Base-by-base conservation (phyloP, 2,797 vertebrate species). In the Synaphobranchus kaupii region DNA sequence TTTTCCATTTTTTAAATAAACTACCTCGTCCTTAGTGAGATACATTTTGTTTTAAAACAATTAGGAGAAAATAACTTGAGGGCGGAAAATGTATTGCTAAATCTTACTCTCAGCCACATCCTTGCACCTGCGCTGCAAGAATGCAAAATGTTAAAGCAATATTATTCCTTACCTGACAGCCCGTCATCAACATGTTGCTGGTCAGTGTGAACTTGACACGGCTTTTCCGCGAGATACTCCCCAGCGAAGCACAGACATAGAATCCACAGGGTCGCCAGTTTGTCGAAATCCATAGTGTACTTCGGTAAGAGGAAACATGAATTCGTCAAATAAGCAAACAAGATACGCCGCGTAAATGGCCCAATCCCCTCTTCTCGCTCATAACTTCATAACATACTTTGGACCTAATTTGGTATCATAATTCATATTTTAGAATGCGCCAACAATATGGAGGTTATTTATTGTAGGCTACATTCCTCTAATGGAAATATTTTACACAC, bases 231-330 rank as follows among this genome's bases (percentile, higher is more conserved):
- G 66, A 44, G 54, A 86, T 88, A 87, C 78, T 80, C 83, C 80
- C 88, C 88, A 73, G 89, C 60, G 81, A 90, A 85, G 76, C 84
- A 90, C 50, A 92, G 84, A 34, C 86, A 88, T 71, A 85, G 34
- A 83, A 91, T 81, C 87, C 60, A 89, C 85, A 92, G 25, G 83
- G 86, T 34, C 15, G 39, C 54, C 83, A 84, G 54, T 34, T 73
- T 78, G 83, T 84, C 52, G 66, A 84, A 84, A 84, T 84, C 83
- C 86, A 87, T 87, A 48, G 44, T 83, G 66, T 63, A 73, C 82
- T 84, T 60, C 68, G 52, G 15, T 7, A 17, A 6, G 66, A 48
- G 39, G n/a, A 78, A 31, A 47, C 44, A 58, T 17, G 20, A 76
- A 39, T 39, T 47, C 39, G 44, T 48, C 17, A 80, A 48, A 80